Conservation (phyloP, 2,888 invertebrate genomes). For the Meliscaeva auricollis region DNA sequence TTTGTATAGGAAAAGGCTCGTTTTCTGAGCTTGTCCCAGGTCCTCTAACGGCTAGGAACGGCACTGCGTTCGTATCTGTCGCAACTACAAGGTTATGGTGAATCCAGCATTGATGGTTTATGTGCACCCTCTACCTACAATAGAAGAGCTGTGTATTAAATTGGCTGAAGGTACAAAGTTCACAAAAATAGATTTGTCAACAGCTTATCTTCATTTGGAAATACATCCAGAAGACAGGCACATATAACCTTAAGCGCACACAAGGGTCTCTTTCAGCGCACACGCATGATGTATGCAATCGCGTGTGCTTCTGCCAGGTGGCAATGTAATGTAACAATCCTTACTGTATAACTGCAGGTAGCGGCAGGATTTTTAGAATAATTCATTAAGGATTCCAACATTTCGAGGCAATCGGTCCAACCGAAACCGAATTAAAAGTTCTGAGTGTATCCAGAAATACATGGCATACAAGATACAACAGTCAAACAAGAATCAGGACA, state of each 20-base stretch:
- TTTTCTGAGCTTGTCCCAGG: too few species aligned
- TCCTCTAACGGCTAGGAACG: too few species aligned
- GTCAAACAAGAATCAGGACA: too few species aligned
- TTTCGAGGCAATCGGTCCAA: too few species aligned
- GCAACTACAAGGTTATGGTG: slow-evolving; percentile 77
- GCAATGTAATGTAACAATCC: too few species aligned
- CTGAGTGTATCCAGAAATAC: too few species aligned
- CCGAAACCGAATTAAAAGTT: too few species aligned
- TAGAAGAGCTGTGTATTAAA: slow-evolving; percentile 77
- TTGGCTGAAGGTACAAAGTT: slow-evolving; percentile 77
- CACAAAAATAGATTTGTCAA: slow-evolving; percentile 79
- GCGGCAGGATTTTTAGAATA: too few species aligned
- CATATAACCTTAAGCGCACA: slow-evolving; percentile 80
- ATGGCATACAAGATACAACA: too few species aligned
- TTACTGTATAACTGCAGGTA: too few species aligned
- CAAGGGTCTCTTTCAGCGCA: slow-evolving; percentile 79
- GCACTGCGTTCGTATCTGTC: slow-evolving; percentile 78
- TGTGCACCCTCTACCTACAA: slow-evolving; percentile 78
- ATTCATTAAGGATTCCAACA: too few species aligned
- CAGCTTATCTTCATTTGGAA: slow-evolving; percentile 81
- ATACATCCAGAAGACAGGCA: slow-evolving; percentile 79
- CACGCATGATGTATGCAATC: slow-evolving; percentile 79
- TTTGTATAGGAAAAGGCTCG: too few species aligned
- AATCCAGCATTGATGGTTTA: slow-evolving; percentile 77
- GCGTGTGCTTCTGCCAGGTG: slow-evolving; percentile 80